Evolutionary conservation across 2,888 invertebrate species (phyloP).

Genomic region (Drosophila anomalipes): DNA sequence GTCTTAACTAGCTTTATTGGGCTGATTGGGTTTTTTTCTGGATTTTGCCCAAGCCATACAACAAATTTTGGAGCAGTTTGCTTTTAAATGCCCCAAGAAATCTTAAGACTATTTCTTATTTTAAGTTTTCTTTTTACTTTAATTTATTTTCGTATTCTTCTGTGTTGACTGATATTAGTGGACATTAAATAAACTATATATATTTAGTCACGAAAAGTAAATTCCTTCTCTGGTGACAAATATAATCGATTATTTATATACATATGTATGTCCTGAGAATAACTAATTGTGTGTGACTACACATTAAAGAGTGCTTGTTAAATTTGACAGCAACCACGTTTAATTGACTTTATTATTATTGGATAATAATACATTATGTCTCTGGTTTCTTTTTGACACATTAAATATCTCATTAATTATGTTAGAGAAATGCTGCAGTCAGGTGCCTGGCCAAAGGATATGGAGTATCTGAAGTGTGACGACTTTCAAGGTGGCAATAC

Average conservation of each 20-base stretch:
- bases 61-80: neutral
- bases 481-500: conserved; percentile 92
- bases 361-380: neutral
- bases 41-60: neutral
- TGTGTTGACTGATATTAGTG: neutral
- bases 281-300: neutral
- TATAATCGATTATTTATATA: neutral
- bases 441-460: conserved; percentile 91
- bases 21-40: neutral
- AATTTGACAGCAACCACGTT: neutral
- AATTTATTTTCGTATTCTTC: neutral
- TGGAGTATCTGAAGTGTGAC: conserved; percentile 91
- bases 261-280: neutral
- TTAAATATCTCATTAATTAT: conserved; percentile 45
- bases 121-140: neutral
- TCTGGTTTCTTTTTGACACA: neutral
- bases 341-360: neutral
- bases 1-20: neutral
- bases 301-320: neutral
- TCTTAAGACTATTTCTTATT: neutral
- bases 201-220: neutral
- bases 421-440: conserved; percentile 89
- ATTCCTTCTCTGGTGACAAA: neutral
- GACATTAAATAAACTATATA: neutral
- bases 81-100: neutral